Conservation (phyloP, 2,888 invertebrate species). For the Calliopum simillimum region DNA sequence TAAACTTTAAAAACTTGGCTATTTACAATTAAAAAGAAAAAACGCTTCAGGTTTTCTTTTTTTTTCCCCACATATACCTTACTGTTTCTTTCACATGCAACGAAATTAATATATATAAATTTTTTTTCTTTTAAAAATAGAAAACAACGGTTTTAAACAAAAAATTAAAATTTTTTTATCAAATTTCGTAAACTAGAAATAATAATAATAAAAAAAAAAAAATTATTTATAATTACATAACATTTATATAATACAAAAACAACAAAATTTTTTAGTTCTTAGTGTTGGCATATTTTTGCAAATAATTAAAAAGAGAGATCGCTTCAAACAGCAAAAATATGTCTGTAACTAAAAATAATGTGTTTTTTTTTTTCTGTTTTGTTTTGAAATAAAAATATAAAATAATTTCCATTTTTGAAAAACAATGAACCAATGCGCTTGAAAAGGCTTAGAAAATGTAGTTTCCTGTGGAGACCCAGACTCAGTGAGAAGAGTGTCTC, state of each 20-base stretch:
- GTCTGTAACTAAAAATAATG: slow-evolving; percentile 9
- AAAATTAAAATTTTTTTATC: slow-evolving; percentile 1
- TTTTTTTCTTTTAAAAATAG: slow-evolving; percentile 54
- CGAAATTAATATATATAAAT: slow-evolving; percentile 47
- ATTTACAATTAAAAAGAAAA: slow-evolving; percentile 25
- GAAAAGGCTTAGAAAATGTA: no score
- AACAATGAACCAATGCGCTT: no score
- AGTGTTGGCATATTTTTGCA: slow-evolving; percentile 1
- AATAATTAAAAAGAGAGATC: slow-evolving; percentile 24
- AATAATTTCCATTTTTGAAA: slow-evolving; percentile 1
- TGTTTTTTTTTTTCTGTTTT: background rate
- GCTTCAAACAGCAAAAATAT: slow-evolving; percentile 27
- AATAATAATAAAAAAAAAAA: slow-evolving; percentile 9
- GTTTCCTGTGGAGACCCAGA: no score
- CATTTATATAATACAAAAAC: slow-evolving; percentile 19
- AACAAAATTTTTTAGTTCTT: slow-evolving; percentile 14
- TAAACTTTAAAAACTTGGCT: slow-evolving; percentile 21
- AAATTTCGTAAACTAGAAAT: slow-evolving; percentile 20
- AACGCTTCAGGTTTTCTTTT: slow-evolving; percentile 9
- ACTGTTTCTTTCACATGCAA: slow-evolving; percentile 14
- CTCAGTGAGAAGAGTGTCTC: no score
- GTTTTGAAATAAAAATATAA: background rate
- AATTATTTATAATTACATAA: slow-evolving; percentile 28
- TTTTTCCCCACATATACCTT: background rate
- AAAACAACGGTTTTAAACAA: slow-evolving; percentile 55